These are phyloP conservation scores for Galagoides demidoff DNA, from an alignment of 2,797 vertebrate genomes.

Conservation along the genomic window DNA sequence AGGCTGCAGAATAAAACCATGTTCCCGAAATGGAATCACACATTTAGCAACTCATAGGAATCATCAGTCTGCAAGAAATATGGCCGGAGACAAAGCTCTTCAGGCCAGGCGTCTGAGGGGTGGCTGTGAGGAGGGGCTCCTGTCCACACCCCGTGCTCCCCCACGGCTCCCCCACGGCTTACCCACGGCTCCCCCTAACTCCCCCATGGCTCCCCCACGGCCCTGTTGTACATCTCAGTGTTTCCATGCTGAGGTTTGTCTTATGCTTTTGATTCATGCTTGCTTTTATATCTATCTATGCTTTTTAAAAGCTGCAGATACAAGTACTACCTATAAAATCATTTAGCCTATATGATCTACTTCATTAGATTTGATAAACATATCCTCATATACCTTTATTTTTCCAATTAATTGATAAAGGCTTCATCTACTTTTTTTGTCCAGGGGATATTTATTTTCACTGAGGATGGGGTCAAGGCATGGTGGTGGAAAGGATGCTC, in stretches of 20 bases:
- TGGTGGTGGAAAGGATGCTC: neutral
- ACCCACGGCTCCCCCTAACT: neutral
- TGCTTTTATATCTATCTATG: neutral
- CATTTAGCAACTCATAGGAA: neutral
- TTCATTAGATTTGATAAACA: neutral
- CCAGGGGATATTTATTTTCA: neutral
- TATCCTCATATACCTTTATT: neutral
- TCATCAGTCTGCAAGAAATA: neutral
- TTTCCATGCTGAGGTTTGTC: neutral
- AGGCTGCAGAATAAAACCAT: neutral
- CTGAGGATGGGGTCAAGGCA: neutral
- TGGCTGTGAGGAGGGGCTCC: neutral
- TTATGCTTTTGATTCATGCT: neutral
- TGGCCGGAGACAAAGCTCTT: neutral
- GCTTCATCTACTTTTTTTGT: neutral
- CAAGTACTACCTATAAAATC: neutral
- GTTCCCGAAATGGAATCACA: neutral
- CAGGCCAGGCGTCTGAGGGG: neutral
- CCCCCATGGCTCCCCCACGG: neutral
- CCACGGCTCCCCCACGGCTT: neutral
- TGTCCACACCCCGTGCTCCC: neutral
- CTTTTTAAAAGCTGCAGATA: neutral
- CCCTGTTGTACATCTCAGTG: fast-evolving
- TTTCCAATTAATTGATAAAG: neutral
- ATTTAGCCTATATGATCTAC: neutral